These are phyloP conservation scores for Falco biarmicus DNA, from an alignment of 2,797 vertebrate species.

Conservation along the genomic window DNA sequence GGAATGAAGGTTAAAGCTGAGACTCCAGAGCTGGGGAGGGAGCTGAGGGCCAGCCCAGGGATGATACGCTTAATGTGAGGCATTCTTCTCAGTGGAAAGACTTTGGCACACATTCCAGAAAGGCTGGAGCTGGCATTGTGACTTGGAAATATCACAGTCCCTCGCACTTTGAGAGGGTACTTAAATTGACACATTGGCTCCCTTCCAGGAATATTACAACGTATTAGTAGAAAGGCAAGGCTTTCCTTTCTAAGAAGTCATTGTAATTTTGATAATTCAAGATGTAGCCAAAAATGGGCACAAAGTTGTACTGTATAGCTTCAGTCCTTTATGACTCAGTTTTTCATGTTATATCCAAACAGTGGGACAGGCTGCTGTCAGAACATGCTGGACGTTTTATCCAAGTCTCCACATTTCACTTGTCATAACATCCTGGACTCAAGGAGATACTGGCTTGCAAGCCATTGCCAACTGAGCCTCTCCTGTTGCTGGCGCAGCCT, in stretches of 20 bases:
- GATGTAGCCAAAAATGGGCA: slow-evolving; percentile 51
- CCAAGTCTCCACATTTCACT: neutral
- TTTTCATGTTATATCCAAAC: slow-evolving; percentile 36
- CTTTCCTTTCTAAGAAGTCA: slow-evolving; percentile 64
- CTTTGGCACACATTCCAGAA: slow-evolving; percentile 59
- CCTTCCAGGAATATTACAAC: slow-evolving; percentile 32
- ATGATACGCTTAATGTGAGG: slow-evolving; percentile 46
- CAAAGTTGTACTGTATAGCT: neutral
- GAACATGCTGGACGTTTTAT: neutral
- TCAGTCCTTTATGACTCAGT: slow-evolving; percentile 21
- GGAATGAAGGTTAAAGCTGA: slow-evolving; percentile 39
- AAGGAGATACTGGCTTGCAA: neutral
- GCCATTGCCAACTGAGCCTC: neutral
- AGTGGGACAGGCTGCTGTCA: slow-evolving; percentile 7
- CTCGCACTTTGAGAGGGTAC: neutral
- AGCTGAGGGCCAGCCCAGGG: neutral
- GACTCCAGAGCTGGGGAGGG: neutral
- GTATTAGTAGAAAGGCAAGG: slow-evolving; percentile 30
- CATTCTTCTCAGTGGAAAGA: slow-evolving; percentile 53
- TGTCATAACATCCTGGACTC: neutral
- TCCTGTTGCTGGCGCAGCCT: neutral
- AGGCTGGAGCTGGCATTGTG: neutral
- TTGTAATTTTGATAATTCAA: slow-evolving; percentile 61
- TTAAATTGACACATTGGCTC: slow-evolving; percentile 32
- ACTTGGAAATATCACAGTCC: slow-evolving; percentile 43